Base-by-base conservation (phyloP, 1,140 invertebrate genomes). In the Chironomus tepperi region DNA sequence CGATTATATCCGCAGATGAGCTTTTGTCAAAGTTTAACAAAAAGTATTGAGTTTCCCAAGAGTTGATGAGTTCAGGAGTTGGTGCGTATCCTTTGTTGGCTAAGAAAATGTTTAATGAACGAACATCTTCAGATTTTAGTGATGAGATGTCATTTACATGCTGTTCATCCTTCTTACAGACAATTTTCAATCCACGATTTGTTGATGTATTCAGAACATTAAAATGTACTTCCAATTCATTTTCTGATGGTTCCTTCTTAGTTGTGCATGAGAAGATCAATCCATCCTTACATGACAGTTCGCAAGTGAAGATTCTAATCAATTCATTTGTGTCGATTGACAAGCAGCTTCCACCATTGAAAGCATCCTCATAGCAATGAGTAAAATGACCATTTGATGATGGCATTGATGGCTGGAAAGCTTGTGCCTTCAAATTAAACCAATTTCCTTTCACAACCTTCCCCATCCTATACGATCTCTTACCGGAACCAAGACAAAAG, bases 401-500 rank as follows among this genome's bases (percentile, higher is more conserved):
- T 2, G 81, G 80, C 15, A 83, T 81, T 57, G 81, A 80, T 0
- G 87, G 85, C 77, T 88, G 87, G 43, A 82, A 77, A 16, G 84
- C 79, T 73, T 88, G 87, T 2, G 82, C 77, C 15, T 79, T 80
- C 43, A 88, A 74, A 77, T 88, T 86, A 77, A 83, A 84, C 85
- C 87, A 86, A 1, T 79, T 76, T n/a, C 76, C 73, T 21, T 77
- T 74, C 16, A 74, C 75, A 75, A 47, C 42, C n/a, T 47, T 57
- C 0, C n/a, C 64, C n/a, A 64, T 6, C 42, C 34, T 76, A 76
- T 81, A 87, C 75, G 81, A 80, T 43, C 85, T 86, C 10, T 79
- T 78, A 1, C 91, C 91, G 65, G 86, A 87, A 1, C 94, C 93
- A 72, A 90, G 86, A 79, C 93, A 93, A 82, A 97, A 96, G 57